These are phyloP conservation scores for Semnornis frantzii DNA, from an alignment of 2,113 vertebrate species.

Conservation along the genomic window DNA sequence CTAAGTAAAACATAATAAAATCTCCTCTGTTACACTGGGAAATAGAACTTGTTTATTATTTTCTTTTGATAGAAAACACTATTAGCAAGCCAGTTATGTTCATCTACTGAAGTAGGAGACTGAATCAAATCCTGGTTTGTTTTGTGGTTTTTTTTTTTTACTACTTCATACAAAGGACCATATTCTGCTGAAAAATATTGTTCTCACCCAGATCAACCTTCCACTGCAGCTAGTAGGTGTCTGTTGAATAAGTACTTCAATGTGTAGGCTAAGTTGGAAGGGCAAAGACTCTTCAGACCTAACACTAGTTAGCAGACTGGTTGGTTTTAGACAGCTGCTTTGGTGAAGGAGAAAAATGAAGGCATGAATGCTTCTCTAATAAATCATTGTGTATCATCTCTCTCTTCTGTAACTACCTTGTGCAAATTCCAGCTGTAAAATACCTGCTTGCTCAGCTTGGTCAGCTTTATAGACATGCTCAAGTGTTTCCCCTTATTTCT, in stretches of 20 bases:
- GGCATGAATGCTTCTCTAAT: neutral
- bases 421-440: slow-evolving; percentile 13
- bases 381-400: neutral
- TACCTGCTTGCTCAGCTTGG: neutral
- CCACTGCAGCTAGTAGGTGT: neutral
- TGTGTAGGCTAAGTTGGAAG: neutral
- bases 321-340: neutral
- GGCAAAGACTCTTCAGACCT: neutral
- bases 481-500: neutral
- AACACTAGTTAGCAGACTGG: neutral
- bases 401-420: neutral
- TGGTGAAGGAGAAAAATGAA: neutral
- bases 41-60: neutral
- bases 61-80: neutral
- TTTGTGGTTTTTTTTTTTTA: neutral
- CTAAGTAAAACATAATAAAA: neutral
- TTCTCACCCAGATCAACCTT: neutral
- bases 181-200: neutral
- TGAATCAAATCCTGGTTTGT: neutral
- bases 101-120: neutral
- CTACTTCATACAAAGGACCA: neutral
- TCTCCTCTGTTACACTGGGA: neutral
- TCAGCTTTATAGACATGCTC: neutral
- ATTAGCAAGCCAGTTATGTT: neutral
- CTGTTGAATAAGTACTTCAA: neutral